A percentile compares a stretch with the other conserved stretches of the same genome.
Conservation (phyloP, 2,113 vertebrate species). For the Lycocorax pyrrhopterus region DNA sequence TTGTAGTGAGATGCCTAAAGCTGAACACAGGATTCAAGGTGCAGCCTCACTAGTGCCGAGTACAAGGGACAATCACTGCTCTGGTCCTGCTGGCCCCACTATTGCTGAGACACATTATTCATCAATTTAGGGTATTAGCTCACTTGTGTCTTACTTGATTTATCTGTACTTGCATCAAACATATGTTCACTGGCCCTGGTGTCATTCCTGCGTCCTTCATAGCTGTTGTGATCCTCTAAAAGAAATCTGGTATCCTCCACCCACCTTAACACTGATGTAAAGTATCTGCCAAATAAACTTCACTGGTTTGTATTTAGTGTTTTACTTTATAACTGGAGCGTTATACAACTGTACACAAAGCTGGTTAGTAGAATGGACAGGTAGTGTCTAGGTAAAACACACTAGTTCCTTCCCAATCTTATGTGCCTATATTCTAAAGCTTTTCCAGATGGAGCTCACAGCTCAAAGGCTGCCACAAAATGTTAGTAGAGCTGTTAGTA, state of each 20-base stretch:
- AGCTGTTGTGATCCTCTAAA: background rate
- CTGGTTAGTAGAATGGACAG: background rate
- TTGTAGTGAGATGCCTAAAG: background rate
- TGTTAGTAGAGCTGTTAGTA: background rate
- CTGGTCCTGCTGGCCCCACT: background rate
- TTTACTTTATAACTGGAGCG: background rate
- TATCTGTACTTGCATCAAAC: background rate
- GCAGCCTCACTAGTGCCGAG: fast-evolving
- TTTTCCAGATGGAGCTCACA: background rate
- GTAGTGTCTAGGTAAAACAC: background rate
- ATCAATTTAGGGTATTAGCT: background rate
- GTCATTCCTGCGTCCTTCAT: background rate
- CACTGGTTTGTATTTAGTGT: background rate
- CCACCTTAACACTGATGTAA: background rate
- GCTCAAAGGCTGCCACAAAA: background rate
- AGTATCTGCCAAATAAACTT: background rate
- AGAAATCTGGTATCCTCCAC: background rate
- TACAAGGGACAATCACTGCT: background rate
- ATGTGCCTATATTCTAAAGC: background rate
- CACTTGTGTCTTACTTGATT: background rate
- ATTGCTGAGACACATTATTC: background rate
- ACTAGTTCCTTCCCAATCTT: background rate
- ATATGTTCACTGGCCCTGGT: background rate
- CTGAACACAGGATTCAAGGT: background rate
- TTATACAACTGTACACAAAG: background rate